Percentiles rank a stretch among this genome's conserved stretches.
Evolutionary conservation across 2,888 invertebrate species (phyloP).

Genomic region (Pollenia griseotomentosa): DNA sequence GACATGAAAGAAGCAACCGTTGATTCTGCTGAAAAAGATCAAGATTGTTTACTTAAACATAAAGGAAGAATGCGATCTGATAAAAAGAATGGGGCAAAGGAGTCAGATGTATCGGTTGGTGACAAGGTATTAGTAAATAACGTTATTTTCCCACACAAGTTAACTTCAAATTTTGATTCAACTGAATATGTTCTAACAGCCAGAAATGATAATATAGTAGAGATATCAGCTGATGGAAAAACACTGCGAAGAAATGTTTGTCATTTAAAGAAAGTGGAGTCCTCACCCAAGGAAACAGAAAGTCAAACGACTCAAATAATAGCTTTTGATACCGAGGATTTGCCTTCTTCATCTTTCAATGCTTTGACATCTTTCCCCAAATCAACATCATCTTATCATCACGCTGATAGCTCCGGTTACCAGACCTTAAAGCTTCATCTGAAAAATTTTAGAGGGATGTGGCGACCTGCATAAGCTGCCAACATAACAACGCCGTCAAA

Average conservation of each 20-base stretch:
- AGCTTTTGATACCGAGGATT: slow-evolving; percentile 48
- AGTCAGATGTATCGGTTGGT: slow-evolving; percentile 50
- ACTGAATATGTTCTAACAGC: slow-evolving; percentile 67
- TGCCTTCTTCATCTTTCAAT: slow-evolving; percentile 50
- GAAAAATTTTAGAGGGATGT: slow-evolving; percentile 69
- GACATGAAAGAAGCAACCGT: slow-evolving; percentile 55
- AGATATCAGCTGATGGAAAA: slow-evolving; percentile 46
- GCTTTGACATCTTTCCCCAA: slow-evolving; percentile 33
- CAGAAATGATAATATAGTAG: slow-evolving; percentile 59
- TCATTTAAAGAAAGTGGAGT: slow-evolving; percentile 57
- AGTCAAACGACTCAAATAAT: slow-evolving; percentile 41
- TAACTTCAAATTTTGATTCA: slow-evolving; percentile 69
- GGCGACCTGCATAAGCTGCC: slow-evolving; percentile 57
- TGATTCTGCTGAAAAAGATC: slow-evolving; percentile 67
- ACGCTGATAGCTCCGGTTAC: slow-evolving; percentile 45
- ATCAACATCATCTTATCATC: slow-evolving; percentile 38
- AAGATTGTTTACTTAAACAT: slow-evolving; percentile 68
- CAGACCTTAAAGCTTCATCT: slow-evolving; percentile 64
- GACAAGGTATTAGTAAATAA: slow-evolving; percentile 67
- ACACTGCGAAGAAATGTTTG: slow-evolving; percentile 56
- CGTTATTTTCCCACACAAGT: slow-evolving; percentile 67
- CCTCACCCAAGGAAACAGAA: slow-evolving; percentile 33
- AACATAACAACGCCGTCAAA: slow-evolving; percentile 26
- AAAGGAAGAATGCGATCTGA: slow-evolving; percentile 67
- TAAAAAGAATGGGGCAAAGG: slow-evolving; percentile 62